Evolutionary conservation across 2,113 vertebrate species (phyloP).

Genomic region (Tenrec ecaudatus): DNA sequence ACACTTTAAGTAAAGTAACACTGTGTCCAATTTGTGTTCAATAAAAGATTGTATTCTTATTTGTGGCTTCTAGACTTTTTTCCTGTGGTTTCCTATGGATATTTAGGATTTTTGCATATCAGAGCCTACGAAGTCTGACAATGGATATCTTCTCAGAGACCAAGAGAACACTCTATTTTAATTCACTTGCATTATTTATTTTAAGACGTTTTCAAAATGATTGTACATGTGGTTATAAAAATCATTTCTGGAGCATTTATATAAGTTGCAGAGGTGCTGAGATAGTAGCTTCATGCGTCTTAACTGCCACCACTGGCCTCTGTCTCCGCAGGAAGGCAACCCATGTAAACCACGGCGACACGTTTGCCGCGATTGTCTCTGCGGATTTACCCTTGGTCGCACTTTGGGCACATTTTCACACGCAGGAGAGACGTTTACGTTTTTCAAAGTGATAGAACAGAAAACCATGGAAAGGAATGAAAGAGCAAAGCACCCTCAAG

Average conservation of each 20-base stretch:
- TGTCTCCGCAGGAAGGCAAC: neutral
- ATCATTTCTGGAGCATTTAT: constrained; percentile 7
- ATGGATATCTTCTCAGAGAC: constrained; percentile 33
- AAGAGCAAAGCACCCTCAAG: constrained; percentile 39
- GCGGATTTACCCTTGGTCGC: constrained; percentile 28
- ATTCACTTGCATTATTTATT: constrained; percentile 56
- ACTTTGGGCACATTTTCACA: constrained; percentile 54
- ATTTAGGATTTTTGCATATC: neutral
- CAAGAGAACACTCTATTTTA: constrained; percentile 26
- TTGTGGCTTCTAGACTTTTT: constrained; percentile 51
- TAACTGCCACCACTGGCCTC: neutral
- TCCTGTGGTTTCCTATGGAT: constrained; percentile 21
- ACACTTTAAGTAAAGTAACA: constrained; percentile 61
- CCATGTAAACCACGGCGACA: neutral
- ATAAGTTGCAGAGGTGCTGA: constrained; percentile 29
- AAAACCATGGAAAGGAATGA: constrained; percentile 49
- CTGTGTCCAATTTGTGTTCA: constrained; percentile 28
- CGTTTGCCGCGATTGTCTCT: constrained; percentile 29
- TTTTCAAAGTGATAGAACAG: constrained; percentile 61
- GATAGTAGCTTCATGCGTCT: constrained; percentile 40
- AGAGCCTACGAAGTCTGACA: neutral
- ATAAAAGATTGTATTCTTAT: constrained; percentile 55
- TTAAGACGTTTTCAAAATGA: constrained; percentile 29
- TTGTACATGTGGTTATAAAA: constrained; percentile 20
- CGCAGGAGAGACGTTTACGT: constrained; percentile 32